phyloP scores from a whole-genome alignment of 2,797 vertebrate species.

The Propithecus perrieri region DNA sequence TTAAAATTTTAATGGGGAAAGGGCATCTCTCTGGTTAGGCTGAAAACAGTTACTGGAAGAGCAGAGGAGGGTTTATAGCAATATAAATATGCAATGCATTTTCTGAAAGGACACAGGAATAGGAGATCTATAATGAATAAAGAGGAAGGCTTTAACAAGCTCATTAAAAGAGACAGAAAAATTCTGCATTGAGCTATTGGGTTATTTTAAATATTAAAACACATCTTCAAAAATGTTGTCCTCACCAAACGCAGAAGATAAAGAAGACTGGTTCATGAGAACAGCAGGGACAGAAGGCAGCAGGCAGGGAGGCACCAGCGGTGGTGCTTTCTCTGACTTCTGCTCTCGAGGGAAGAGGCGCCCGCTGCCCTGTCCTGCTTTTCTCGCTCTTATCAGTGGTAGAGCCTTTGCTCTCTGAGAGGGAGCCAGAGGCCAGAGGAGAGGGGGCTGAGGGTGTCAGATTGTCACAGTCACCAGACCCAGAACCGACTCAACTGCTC shows the following conservation, averaged over 20 bases:
- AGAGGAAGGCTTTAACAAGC: conserved; percentile 61
- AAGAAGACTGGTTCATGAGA: not conserved
- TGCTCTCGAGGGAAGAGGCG: not conserved
- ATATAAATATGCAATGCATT: not conserved
- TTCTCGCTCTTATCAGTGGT: not conserved
- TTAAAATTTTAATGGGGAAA: conserved; percentile 45
- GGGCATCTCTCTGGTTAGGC: not conserved
- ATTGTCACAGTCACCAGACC: not conserved
- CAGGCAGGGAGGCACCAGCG: not conserved
- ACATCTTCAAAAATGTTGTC: not conserved
- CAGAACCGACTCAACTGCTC: not conserved
- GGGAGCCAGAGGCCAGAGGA: not conserved
- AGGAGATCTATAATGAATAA: conserved; percentile 34
- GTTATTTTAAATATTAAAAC: conserved; percentile 35
- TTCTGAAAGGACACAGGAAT: not conserved
- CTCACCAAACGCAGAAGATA: not conserved
- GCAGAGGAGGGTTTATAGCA: not conserved
- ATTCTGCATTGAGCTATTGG: not conserved
- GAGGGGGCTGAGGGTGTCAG: not conserved
- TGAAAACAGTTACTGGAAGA: not conserved
- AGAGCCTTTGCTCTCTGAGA: not conserved
- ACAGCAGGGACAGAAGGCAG: fast-evolving
- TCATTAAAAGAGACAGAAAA: conserved; percentile 57
- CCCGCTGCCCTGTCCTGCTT: not conserved
- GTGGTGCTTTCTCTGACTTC: not conserved